phyloP scores from a whole-genome alignment of 92 coral and sea anemone species.

The Palythoa grandiflora region DNA sequence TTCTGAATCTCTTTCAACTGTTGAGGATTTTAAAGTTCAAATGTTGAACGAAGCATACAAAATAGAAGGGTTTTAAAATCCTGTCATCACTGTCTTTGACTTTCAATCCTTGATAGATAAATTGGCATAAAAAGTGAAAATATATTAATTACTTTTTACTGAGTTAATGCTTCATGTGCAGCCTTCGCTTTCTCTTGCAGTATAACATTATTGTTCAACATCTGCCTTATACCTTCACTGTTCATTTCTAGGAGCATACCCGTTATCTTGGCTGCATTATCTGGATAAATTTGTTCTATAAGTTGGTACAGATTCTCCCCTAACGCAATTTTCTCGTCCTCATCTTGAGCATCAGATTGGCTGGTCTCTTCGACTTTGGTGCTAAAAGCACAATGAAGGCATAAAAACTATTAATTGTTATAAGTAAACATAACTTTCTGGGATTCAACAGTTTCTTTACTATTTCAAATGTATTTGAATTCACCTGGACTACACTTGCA shows the following conservation, averaged over 20 bases:
- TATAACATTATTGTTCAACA: not conserved
- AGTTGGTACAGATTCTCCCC: slow-evolving; percentile 33
- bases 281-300: slow-evolving; percentile 27
- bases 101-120: too few relatives aligned
- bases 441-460: too few relatives aligned
- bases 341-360: not conserved
- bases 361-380: not conserved
- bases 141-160: not conserved
- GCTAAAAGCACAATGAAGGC: not conserved
- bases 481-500: too few relatives aligned
- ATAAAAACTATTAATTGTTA: not conserved
- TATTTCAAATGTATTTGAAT: too few relatives aligned
- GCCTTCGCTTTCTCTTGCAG: slow-evolving; percentile 14
- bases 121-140: not conserved
- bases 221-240: slow-evolving; percentile 15
- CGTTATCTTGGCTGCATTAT: slow-evolving; percentile 33
- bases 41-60: too few relatives aligned
- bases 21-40: too few relatives aligned
- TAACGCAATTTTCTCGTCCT: slow-evolving; percentile 27
- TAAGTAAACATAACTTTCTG: too few relatives aligned
- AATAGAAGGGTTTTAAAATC: too few relatives aligned
- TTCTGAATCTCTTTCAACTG: too few relatives aligned
- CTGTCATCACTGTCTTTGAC: too few relatives aligned
- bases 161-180: slow-evolving; percentile 22
- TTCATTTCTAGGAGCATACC: slow-evolving; percentile 51